phyloP scores from a whole-genome alignment of 2,113 vertebrate genomes.

The Leptobrachium ailaonicum region DNA sequence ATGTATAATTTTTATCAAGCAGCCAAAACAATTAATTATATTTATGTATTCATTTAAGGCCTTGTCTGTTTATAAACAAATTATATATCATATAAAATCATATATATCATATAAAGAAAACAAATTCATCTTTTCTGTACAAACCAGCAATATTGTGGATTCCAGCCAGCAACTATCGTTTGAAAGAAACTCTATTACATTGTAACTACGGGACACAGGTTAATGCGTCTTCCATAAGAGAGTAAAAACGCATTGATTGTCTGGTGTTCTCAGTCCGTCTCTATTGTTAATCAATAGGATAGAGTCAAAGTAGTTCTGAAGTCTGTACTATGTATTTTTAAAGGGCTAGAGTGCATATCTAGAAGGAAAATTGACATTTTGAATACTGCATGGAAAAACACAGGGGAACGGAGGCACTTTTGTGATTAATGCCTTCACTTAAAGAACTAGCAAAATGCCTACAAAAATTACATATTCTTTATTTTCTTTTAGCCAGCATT shows the following conservation, averaged over 20 bases:
- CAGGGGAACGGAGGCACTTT: slow-evolving; percentile 19
- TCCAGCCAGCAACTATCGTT: neutral
- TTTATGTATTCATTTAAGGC: no score
- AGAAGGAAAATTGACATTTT: slow-evolving; percentile 21
- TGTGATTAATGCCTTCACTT: slow-evolving; percentile 35
- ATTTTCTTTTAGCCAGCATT: no score
- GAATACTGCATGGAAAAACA: slow-evolving; percentile 26
- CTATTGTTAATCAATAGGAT: slow-evolving; percentile 38
- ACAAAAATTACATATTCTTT: no score
- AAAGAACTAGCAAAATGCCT: slow-evolving; percentile 23
- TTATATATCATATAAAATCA: no score
- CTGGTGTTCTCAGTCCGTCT: slow-evolving; percentile 31
- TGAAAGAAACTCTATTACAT: slow-evolving; percentile 8
- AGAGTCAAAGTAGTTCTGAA: slow-evolving; percentile 19
- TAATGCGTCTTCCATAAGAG: slow-evolving; percentile 35
- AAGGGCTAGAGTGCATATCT: slow-evolving; percentile 28
- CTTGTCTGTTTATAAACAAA: no score
- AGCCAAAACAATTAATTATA: no score
- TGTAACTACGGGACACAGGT: slow-evolving; percentile 28
- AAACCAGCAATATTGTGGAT: slow-evolving; percentile 4
- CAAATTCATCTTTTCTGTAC: neutral
- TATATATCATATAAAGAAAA: no score
- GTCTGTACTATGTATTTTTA: slow-evolving; percentile 25
- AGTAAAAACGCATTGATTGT: slow-evolving; percentile 35
- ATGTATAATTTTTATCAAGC: no score